Conservation (phyloP, 1,140 invertebrate species). For the Sinonovacula constricta region DNA sequence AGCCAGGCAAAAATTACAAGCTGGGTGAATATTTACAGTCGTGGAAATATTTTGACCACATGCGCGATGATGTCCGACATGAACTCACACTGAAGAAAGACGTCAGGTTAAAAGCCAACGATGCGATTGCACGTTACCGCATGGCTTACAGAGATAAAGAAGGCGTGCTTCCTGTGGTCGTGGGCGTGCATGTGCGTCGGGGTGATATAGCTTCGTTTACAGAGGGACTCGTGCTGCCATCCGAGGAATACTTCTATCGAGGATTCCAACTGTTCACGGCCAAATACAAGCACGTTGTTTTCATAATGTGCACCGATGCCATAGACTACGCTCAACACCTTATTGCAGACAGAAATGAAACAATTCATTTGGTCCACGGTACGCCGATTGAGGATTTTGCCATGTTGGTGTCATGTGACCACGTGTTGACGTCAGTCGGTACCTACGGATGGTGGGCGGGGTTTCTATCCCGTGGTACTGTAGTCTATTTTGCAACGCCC, state of each 20-base stretch:
- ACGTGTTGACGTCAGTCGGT: constrained; percentile 64
- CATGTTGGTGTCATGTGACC: constrained; percentile 62
- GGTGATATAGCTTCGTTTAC: constrained; percentile 51
- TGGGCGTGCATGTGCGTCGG: constrained; percentile 57
- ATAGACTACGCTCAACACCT: constrained; percentile 38
- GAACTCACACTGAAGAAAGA: constrained; percentile 59
- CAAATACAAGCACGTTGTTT: constrained; percentile 45
- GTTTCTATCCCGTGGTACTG: constrained; percentile 63
- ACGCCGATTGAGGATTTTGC: constrained; percentile 66
- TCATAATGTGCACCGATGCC: constrained; percentile 56
- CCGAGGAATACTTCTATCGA: background rate
- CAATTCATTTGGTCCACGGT: constrained; percentile 24
- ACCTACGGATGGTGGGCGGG: constrained; percentile 69
- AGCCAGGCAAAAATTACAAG: constrained; percentile 49
- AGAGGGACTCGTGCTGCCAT: background rate
- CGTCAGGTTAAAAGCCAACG: constrained; percentile 20
- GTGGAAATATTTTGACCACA: constrained; percentile 68
- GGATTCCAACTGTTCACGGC: constrained; percentile 1
- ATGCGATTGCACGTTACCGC: constrained; percentile 7
- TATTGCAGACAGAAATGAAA: background rate
- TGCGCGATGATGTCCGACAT: constrained; percentile 42
- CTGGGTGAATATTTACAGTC: constrained; percentile 64
- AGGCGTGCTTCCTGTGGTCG: background rate
- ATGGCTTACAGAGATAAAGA: constrained; percentile 1
- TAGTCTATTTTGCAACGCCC: constrained; percentile 60